Evolutionary conservation across 2,888 invertebrate genomes (phyloP).

Genomic region (Orgyia antiqua): DNA sequence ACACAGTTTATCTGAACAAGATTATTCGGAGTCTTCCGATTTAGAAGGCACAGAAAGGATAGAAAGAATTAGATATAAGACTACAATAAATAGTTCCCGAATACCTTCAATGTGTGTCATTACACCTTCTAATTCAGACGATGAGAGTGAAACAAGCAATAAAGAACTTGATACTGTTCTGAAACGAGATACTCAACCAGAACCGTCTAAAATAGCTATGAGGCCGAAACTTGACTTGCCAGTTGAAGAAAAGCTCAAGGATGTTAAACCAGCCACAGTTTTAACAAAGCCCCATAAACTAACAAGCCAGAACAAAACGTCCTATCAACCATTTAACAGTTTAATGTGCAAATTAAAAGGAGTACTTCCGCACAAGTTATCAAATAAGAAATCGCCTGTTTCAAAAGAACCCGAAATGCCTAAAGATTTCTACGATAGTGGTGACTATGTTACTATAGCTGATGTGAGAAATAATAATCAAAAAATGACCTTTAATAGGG

Average conservation of each 20-base stretch:
- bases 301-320: constrained; percentile 47
- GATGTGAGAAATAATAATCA: constrained; percentile 89
- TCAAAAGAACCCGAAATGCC: constrained; percentile 61
- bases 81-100: constrained; percentile 90
- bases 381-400: constrained; percentile 70
- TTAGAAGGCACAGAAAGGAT: constrained; percentile 92
- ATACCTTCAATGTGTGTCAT: constrained; percentile 96
- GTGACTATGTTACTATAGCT: constrained; percentile 92
- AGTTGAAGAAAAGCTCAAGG: constrained; percentile 47
- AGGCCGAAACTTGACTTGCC: constrained; percentile 66
- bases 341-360: constrained; percentile 85
- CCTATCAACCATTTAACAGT: constrained; percentile 82
- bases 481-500: constrained; percentile 65
- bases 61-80: constrained; percentile 90
- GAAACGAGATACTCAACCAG: constrained; percentile 24
- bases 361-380: constrained; percentile 74
- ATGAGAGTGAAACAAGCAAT: constrained; percentile 81
- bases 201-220: constrained; percentile 41
- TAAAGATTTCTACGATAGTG: constrained; percentile 79
- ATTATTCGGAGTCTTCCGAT: constrained; percentile 92
- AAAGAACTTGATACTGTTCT: constrained; percentile 41
- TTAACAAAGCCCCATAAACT: constrained; percentile 42
- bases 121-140: constrained; percentile 92
- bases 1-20: constrained; percentile 85
- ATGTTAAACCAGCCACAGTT: constrained; percentile 35